Conservation (phyloP, 1,140 invertebrate genomes). For the Plutomurus gul region DNA sequence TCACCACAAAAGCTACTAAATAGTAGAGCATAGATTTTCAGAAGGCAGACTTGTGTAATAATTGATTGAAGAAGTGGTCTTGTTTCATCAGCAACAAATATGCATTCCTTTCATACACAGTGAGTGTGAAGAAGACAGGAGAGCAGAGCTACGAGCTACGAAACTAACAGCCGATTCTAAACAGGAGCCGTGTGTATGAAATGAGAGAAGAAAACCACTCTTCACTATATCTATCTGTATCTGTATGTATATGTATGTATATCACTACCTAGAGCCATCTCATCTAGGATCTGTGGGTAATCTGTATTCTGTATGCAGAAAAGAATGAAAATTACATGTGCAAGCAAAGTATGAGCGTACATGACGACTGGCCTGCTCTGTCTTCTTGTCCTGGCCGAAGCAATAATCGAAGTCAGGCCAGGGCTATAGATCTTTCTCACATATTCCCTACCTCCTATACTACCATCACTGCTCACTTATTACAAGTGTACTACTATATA, state of each 20-base stretch:
- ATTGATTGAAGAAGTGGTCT: conserved; percentile 36
- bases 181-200: conserved; percentile 1
- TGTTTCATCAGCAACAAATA: conserved; percentile 30
- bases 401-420: background rate
- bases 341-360: background rate
- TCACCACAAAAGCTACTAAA: background rate
- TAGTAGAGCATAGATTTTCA: background rate
- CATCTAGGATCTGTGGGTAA: background rate
- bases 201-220: conserved; percentile 24
- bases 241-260: no score
- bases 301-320: conserved; percentile 29
- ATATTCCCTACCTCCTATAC: background rate
- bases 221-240: conserved; percentile 21
- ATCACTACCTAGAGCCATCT: no score
- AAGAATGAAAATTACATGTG: conserved; percentile 26
- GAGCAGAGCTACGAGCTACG: no score
- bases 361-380: background rate
- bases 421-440: background rate
- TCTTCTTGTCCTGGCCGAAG: background rate
- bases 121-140: background rate
- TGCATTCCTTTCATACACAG: background rate
- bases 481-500: no score
- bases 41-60: conserved; percentile 24
- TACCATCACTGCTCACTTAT: background rate
- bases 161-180: no score